Conservation (phyloP, 2,113 vertebrate species). For the Lates calcarifer region DNA sequence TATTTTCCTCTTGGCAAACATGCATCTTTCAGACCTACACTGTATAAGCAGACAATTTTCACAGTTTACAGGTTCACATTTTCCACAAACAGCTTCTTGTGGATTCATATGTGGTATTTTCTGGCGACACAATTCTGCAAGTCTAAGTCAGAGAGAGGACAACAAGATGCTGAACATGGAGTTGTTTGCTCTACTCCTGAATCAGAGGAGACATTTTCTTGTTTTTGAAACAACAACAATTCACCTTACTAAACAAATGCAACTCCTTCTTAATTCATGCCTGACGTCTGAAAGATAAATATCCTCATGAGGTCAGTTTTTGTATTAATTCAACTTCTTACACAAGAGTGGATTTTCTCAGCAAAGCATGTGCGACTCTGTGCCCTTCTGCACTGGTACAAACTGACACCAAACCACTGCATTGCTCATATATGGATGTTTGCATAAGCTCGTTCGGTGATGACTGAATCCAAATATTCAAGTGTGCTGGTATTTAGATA, state of each 20-base stretch:
- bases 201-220: neutral
- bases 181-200: neutral
- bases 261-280: neutral
- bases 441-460: neutral
- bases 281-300: neutral
- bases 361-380: neutral
- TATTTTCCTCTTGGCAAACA: slow-evolving; percentile 30
- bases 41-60: slow-evolving; percentile 5
- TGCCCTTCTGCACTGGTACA: neutral
- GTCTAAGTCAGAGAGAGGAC: neutral
- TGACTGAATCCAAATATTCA: neutral
- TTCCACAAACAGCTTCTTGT: slow-evolving; percentile 35
- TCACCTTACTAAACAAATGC: too few relatives aligned
- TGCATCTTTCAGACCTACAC: slow-evolving; percentile 11
- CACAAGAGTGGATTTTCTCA: neutral
- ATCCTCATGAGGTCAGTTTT: neutral
- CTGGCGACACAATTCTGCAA: slow-evolving; percentile 8
- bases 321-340: neutral
- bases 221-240: neutral
- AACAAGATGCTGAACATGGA: neutral
- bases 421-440: slow-evolving; percentile 1
- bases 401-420: slow-evolving; percentile 22
- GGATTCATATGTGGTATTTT: slow-evolving; percentile 5
- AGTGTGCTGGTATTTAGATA: neutral
- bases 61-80: slow-evolving; percentile 21